Percentiles rank a stretch among this genome's conserved stretches.
These are phyloP conservation scores for Labeo calbasu DNA, from an alignment of 2,797 vertebrate species.

Conservation along the genomic window DNA sequence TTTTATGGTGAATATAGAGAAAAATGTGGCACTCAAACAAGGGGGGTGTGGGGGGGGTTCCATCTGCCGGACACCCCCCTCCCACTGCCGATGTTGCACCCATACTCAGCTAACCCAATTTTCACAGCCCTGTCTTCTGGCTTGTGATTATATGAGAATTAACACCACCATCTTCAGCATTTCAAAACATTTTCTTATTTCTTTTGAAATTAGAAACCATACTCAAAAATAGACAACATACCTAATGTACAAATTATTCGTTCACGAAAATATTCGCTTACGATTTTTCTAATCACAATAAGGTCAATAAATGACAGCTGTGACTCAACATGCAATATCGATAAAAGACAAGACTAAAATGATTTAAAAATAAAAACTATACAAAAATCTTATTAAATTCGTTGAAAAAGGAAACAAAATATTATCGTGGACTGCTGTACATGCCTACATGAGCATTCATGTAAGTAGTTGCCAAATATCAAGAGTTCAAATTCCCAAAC, in stretches of 20 bases:
- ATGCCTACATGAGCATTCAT: too few species aligned
- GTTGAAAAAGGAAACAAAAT: too few species aligned
- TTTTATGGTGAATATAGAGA: neutral
- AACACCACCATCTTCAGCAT: neutral
- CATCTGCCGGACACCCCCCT: neutral
- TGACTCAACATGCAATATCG: too few species aligned
- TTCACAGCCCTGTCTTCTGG: neutral
- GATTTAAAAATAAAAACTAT: too few species aligned
- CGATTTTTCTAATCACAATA: too few species aligned
- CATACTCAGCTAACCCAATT: neutral
- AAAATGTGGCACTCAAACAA: slow-evolving; percentile 3
- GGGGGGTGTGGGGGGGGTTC: neutral
- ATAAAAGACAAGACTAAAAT: too few species aligned
- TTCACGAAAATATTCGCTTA: too few species aligned
- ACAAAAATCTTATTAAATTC: too few species aligned
- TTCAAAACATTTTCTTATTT: neutral
- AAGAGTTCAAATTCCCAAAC: too few species aligned
- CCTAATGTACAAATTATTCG: neutral
- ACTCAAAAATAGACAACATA: neutral
- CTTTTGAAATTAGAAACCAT: neutral
- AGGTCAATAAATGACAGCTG: too few species aligned
- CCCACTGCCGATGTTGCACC: neutral
- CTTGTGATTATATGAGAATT: neutral
- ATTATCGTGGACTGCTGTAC: too few species aligned
- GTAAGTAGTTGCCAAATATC: too few species aligned